Evolutionary conservation across 2,797 vertebrate species (phyloP), one percentile per base, ranked within the genome.

Genomic region (Otolemur crassicaudatus): DNA sequence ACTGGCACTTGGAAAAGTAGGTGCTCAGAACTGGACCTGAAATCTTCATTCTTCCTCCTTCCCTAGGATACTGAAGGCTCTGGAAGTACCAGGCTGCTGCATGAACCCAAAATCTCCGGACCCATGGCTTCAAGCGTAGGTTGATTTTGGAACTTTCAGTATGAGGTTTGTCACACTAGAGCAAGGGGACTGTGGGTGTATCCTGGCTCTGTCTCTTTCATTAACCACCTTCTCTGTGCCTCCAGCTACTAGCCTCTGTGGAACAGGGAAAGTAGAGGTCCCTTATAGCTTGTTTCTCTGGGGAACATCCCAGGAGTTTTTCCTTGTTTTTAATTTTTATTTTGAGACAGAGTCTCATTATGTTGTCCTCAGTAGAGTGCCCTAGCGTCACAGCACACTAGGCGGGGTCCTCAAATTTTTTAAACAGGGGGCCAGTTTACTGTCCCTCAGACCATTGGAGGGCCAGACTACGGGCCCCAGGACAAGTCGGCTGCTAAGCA

Each of bases 21-120:
- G 27, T 22, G 29, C 87, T 77, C 22, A 6, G 75, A 70, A 31
- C 9, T 40, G 27, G 65, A 23, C 29, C 53, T 91, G 81, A 72
- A 65, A 49, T 43, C 37, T 19, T 87, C 94, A 58, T 96, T 97
- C 95, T 95, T 95, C 95, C 58, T 97, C 87, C 90, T 90, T 65
- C 88, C 94, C 77, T 31, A 99, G 99, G 99, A 99, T 95, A 97
- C 98, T 49, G 99, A 99, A 98, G 99, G 99, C 80, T 99, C 99
- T 22, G 99, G 99, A 43, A 94, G 76, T 58, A 73, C 96, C 85
- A 76, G 90, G 53, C 96, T 96, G 3, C 97, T 98, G 83, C 99
- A 96, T 34, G 97, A 96, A 65, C 77, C 95, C 14, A 95, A 93
- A 96, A 79, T 95, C 93, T 69, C 79, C 0, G 92, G 97, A 93